Conservation (phyloP, 2,113 vertebrate species). For the Syngnathoides biaculeatus region DNA sequence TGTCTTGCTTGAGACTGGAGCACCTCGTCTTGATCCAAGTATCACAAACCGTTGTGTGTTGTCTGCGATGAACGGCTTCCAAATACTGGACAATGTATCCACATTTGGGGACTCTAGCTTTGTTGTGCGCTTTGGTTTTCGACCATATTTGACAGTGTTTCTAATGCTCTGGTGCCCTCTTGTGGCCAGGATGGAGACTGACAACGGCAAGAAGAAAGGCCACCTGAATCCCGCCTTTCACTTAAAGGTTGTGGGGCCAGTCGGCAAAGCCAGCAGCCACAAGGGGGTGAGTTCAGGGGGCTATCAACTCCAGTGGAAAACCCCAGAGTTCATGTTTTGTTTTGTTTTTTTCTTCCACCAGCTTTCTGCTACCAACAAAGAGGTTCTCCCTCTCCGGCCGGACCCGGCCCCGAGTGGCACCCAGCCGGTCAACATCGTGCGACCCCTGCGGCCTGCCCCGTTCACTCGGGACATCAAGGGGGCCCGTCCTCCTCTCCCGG, state of each 20-base stretch:
- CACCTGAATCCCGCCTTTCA: slow-evolving; percentile 75
- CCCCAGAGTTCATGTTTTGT: background rate
- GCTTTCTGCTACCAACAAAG: slow-evolving; percentile 74
- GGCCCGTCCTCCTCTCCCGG: slow-evolving; percentile 61
- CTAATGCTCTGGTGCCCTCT: background rate
- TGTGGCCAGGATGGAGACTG: slow-evolving; percentile 49
- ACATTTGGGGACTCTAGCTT: background rate
- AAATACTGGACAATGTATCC: too few relatives aligned
- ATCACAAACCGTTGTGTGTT: background rate
- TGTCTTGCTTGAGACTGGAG: too few relatives aligned
- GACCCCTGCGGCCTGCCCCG: slow-evolving; percentile 70
- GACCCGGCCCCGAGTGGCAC: slow-evolving; percentile 44
- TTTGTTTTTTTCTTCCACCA: slow-evolving; percentile 11
- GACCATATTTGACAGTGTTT: background rate
- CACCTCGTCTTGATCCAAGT: too few relatives aligned
- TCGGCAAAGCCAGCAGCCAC: slow-evolving; percentile 60
- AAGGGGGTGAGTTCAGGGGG: slow-evolving; percentile 59
- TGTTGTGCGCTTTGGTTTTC: background rate
- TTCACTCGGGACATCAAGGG: slow-evolving; percentile 61
- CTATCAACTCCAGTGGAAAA: too few relatives aligned
- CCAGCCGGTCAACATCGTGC: slow-evolving; percentile 81
- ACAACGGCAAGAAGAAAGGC: slow-evolving; percentile 72
- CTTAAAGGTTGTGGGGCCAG: slow-evolving; percentile 72
- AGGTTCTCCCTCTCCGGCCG: slow-evolving; percentile 64
- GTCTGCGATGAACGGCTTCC: too few relatives aligned